Percentiles rank a stretch among this genome's conserved stretches.
These are phyloP conservation scores for Drosophila yooni DNA, from an alignment of 2,888 invertebrate genomes.

Conservation along the genomic window DNA sequence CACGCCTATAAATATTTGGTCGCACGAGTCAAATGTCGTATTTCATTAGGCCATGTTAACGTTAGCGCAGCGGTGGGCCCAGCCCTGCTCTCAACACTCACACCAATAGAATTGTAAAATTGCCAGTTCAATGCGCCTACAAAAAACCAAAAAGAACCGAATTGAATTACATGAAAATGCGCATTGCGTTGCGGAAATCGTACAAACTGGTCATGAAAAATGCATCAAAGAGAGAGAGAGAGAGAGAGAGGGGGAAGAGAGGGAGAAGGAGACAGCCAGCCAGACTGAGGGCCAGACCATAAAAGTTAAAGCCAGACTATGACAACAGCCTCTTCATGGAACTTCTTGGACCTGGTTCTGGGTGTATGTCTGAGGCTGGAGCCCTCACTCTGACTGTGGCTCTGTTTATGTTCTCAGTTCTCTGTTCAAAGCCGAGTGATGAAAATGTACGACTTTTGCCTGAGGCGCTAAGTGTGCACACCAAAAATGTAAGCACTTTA, in stretches of 20 bases:
- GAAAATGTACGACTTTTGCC: slow-evolving; percentile 78
- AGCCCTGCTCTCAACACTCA: slow-evolving; percentile 32
- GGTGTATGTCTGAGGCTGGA: slow-evolving; percentile 18
- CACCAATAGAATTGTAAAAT: slow-evolving; percentile 75
- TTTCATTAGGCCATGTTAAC: slow-evolving; percentile 76
- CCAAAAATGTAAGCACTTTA: slow-evolving; percentile 46
- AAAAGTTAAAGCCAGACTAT: slow-evolving; percentile 57
- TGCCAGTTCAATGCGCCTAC: slow-evolving; percentile 59
- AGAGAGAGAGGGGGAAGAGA: slow-evolving; percentile 12
- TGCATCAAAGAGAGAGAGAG: slow-evolving; percentile 56
- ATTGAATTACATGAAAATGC: slow-evolving; percentile 79
- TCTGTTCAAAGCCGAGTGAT: slow-evolving; percentile 57
- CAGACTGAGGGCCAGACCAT: slow-evolving; percentile 39
- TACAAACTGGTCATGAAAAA: slow-evolving; percentile 80
- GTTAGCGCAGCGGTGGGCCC: slow-evolving; percentile 64
- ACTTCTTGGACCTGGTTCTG: slow-evolving; percentile 20
- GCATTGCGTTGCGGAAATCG: slow-evolving; percentile 76
- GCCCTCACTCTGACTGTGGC: slow-evolving; percentile 26
- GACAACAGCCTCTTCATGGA: slow-evolving; percentile 52
- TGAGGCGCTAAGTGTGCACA: slow-evolving; percentile 66
- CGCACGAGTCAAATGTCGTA: slow-evolving; percentile 78
- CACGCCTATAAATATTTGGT: slow-evolving; percentile 73
- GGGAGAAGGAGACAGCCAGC: slow-evolving; percentile 21
- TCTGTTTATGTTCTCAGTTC: slow-evolving; percentile 15
- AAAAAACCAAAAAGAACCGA: slow-evolving; percentile 50